Base-by-base conservation (phyloP, 2,113 vertebrate species). In the Malurus melanocephalus region DNA sequence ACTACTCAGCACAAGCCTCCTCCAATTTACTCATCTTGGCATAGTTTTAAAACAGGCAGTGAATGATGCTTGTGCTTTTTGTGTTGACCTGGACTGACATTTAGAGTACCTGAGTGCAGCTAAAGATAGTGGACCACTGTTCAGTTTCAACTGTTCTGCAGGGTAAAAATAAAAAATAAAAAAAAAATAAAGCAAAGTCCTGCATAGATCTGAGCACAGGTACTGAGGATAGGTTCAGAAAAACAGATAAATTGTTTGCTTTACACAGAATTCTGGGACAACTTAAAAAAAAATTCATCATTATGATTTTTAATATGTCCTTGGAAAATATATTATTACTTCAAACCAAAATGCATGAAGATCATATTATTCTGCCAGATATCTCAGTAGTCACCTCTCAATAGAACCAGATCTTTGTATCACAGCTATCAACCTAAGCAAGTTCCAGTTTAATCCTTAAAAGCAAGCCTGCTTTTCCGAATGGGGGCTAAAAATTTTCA, bases 41-140 rank as follows among this genome's bases (percentile, higher is more conserved):
- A 74, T 22, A 77, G 48, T 52, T 90, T 81, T 85, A 87, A 90
- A 87, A 74, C 52, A 91, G 48, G 64, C 67, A 89, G 43, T 43
- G 72, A 93, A 71, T 43, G 33, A 89, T 71, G 67, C 40, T 43
- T 62, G 24, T 77, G 30, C 14, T 82, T 81, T 93, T 69, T 40
- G 19, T 80, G 60, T 51, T 87, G 75, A 94, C 67, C 48, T 76
- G 51, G 27, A 61, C 67, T 82, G 67, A 85, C 85, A 79, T 35
- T 65, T 55, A 40, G 48, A 87, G 82, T 12, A 24, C 16, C 10
- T 1, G 11, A 78, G 43, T 66, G 45, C 56, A 79, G 66, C 64
- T 68, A 93, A 62, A 84, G n/a, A 72, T 9, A 85, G 45, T 52
- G 23, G 28, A 82, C 13, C 23, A 62, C 27, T 40, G 9, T 42